Evolutionary conservation across 2,797 vertebrate genomes (phyloP).

Genomic region (Aphelocoma californica): DNA sequence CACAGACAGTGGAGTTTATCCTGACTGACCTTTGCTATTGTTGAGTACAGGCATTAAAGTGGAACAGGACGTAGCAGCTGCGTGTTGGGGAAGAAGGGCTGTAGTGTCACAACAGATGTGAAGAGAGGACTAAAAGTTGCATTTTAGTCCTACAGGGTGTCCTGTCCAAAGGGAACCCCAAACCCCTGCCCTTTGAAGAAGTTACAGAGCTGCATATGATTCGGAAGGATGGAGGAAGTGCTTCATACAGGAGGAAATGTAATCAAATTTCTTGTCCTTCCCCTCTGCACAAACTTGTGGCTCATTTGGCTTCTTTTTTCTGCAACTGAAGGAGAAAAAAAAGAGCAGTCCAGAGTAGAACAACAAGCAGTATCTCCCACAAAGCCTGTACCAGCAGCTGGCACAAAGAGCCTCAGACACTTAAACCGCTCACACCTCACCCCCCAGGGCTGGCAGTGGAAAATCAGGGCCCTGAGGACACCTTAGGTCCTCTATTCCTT

Average conservation of each 20-base stretch:
- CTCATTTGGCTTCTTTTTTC: neutral
- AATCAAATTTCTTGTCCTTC: neutral
- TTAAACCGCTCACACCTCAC: neutral
- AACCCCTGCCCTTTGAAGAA: neutral
- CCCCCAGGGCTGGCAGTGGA: neutral
- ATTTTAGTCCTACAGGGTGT: neutral
- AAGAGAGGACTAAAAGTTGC: neutral
- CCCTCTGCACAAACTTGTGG: neutral
- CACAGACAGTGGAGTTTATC: neutral
- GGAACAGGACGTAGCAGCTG: neutral
- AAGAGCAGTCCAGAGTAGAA: neutral
- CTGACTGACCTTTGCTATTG: neutral
- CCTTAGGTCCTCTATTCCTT: neutral
- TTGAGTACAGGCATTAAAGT: neutral
- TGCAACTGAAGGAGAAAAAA: fast-evolving
- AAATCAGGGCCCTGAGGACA: neutral
- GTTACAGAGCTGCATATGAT: neutral
- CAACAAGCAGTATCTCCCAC: neutral
- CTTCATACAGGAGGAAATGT: neutral
- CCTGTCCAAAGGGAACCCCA: neutral
- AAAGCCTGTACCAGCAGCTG: neutral
- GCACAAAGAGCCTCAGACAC: neutral
- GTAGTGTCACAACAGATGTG: neutral
- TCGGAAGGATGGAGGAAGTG: neutral
- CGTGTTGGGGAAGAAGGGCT: neutral